Evolutionary conservation across 2,888 invertebrate genomes (phyloP).

Genomic region (Corbicula japonica): DNA sequence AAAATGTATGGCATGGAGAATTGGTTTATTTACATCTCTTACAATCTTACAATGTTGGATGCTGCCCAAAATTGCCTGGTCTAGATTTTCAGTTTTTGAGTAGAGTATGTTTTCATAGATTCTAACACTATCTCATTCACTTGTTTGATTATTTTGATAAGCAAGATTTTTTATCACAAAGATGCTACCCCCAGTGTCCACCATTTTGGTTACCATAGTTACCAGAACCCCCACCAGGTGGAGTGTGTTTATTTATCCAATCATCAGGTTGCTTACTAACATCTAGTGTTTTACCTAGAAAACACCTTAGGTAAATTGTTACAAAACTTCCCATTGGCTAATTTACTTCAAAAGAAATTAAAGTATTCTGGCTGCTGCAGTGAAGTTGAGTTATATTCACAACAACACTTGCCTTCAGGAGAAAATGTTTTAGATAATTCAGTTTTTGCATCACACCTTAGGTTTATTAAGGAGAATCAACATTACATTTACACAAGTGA

Average conservation of each 20-base stretch:
- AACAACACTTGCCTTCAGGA: slow-evolving; percentile 37
- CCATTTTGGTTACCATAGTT: slow-evolving; percentile 58
- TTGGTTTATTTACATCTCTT: neutral
- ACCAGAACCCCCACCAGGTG: slow-evolving; percentile 60
- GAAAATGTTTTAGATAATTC: slow-evolving; percentile 8
- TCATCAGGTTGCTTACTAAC: slow-evolving; percentile 44
- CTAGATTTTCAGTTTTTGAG: slow-evolving; percentile 20
- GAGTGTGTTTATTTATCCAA: slow-evolving; percentile 55
- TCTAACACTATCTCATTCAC: slow-evolving; percentile 38
- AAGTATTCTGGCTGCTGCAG: slow-evolving; percentile 19
- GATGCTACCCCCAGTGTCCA: slow-evolving; percentile 20
- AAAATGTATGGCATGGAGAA: slow-evolving; percentile 53
- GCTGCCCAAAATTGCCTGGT: slow-evolving; percentile 27
- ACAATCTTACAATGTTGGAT: slow-evolving; percentile 19
- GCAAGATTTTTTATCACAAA: slow-evolving; percentile 19
- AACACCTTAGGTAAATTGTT: slow-evolving; percentile 29
- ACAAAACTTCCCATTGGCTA: slow-evolving; percentile 23
- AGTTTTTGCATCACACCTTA: neutral
- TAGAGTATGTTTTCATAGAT: slow-evolving; percentile 19
- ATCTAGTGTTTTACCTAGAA: slow-evolving; percentile 23
- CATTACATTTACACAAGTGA: slow-evolving; percentile 9
- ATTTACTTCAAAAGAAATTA: slow-evolving; percentile 22
- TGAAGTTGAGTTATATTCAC: slow-evolving; percentile 31
- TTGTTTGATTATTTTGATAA: slow-evolving; percentile 53
- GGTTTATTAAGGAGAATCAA: neutral